Evolutionary conservation across 2,797 vertebrate species (phyloP), one percentile per base, ranked within the genome.

Genomic region (Argentina silus): DNA sequence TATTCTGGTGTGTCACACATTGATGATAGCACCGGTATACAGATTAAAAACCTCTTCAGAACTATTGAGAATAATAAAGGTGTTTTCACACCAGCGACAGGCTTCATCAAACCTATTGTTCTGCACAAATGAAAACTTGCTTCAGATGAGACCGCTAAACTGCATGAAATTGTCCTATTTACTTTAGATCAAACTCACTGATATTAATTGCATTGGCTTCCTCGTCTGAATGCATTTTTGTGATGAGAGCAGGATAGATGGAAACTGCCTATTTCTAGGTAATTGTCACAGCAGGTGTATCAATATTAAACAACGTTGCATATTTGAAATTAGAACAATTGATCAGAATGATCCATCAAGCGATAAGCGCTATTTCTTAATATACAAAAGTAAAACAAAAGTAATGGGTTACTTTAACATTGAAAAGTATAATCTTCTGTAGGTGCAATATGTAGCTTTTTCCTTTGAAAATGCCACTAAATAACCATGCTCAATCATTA

Each of bases 111-210:
- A 78, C 65, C 75, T 72, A 75, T 80, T 82, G 27, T 85, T 79
- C 76, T 70, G 74, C 70, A 71, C 67, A 86, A 83, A 78, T 83
- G 70, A 83, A 81, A 85, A 78, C 69, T 76, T 74, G 76, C 73
- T 76, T 59, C 64, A 73, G 72, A 80, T 79, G 76, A 72, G 70
- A 65, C 76, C 53, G 67, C 75, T 80, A 73, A 83, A 76, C 67
- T 80, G 74, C 76, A 69, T 81, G 80, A 88, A 85, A 86, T 81
- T 76, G 72, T 79, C 76, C 79, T 73, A 72, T 84, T 87, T 79
- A 83, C 82, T 72, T 66, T 50, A 77, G 73, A 83, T 76, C 76
- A 76, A 75, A 73, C 74, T 66, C 59, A 43, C 65, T 67, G 60
- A 78, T 79, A 73, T 63, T 75, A 70, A 78, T 82, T 81, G 69